Evolutionary conservation across 1,140 invertebrate species (phyloP).

Genomic region (Belonocnema kinseyi): DNA sequence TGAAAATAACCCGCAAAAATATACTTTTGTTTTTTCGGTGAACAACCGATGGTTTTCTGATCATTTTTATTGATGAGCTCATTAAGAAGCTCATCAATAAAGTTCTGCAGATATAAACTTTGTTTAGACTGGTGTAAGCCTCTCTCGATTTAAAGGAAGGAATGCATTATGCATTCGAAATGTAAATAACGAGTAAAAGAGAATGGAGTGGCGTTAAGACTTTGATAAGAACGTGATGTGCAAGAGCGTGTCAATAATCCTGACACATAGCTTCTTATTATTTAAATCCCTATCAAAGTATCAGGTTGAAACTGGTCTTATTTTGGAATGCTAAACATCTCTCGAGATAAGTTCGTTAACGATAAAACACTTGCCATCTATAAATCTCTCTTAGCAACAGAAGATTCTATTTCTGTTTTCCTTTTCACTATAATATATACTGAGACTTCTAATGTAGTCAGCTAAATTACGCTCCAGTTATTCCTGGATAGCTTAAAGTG

Average conservation of each 20-base stretch:
- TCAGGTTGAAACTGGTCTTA: constrained; percentile 16
- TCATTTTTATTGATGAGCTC: too few species aligned
- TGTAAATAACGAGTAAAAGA: background rate
- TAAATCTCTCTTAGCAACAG: constrained; percentile 13
- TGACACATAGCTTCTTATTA: constrained; percentile 9
- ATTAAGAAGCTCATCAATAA: background rate
- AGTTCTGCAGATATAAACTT: constrained; percentile 1
- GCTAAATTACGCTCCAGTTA: constrained; percentile 23
- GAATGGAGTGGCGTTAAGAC: background rate
- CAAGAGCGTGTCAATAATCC: constrained; percentile 6
- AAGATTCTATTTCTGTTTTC: constrained; percentile 31
- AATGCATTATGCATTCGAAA: constrained; percentile 6
- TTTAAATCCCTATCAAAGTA: constrained; percentile 11
- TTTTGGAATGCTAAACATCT: constrained; percentile 10
- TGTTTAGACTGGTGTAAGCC: background rate
- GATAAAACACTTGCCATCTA: constrained; percentile 29
- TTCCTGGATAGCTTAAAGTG: background rate
- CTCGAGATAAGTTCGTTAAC: constrained; percentile 12
- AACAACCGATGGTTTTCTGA: too few species aligned
- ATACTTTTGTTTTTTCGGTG: too few species aligned
- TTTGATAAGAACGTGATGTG: constrained; percentile 14
- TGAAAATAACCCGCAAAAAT: too few species aligned
- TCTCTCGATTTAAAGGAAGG: background rate
- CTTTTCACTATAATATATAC: background rate
- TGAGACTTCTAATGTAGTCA: constrained; percentile 9